A percentile compares a stretch with the other conserved stretches of the same genome.
These are phyloP conservation scores for Bugula neritina DNA, from an alignment of 2,888 invertebrate genomes.

Conservation along the genomic window DNA sequence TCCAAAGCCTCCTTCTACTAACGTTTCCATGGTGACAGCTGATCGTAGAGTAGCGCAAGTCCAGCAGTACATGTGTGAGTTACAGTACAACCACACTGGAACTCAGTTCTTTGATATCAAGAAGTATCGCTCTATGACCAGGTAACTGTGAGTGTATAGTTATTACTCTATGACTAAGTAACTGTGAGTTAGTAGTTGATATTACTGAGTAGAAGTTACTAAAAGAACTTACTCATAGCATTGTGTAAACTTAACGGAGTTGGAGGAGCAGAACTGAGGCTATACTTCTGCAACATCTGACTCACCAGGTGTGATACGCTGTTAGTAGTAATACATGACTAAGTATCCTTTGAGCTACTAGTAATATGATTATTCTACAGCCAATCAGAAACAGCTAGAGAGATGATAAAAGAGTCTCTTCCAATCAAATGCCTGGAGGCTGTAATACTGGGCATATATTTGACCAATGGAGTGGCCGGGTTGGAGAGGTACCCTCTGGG, in stretches of 20 bases:
- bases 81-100: conserved; percentile 54
- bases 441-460: conserved; percentile 50
- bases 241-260: too few species aligned
- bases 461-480: conserved; percentile 49
- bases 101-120: conserved; percentile 54
- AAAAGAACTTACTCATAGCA: too few species aligned
- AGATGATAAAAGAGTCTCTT: conserved; percentile 52
- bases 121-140: conserved; percentile 50
- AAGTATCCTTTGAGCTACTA: too few species aligned
- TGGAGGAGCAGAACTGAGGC: too few species aligned
- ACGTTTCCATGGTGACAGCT: conserved; percentile 36
- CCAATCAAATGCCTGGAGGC: conserved; percentile 55
- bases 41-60: conserved; percentile 37
- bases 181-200: too few species aligned
- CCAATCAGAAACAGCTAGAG: conserved; percentile 51
- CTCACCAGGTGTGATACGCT: too few species aligned
- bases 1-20: conserved; percentile 41
- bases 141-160: conserved; percentile 43
- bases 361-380: too few species aligned
- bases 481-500: conserved; percentile 53
- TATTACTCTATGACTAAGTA: too few species aligned
- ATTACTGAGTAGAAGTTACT: too few species aligned
- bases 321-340: too few species aligned
- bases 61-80: conserved; percentile 49
- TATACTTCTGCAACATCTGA: too few species aligned